Evolutionary conservation across 2,797 vertebrate species (phyloP).

Genomic region (Phrynocephalus guinanensis): DNA sequence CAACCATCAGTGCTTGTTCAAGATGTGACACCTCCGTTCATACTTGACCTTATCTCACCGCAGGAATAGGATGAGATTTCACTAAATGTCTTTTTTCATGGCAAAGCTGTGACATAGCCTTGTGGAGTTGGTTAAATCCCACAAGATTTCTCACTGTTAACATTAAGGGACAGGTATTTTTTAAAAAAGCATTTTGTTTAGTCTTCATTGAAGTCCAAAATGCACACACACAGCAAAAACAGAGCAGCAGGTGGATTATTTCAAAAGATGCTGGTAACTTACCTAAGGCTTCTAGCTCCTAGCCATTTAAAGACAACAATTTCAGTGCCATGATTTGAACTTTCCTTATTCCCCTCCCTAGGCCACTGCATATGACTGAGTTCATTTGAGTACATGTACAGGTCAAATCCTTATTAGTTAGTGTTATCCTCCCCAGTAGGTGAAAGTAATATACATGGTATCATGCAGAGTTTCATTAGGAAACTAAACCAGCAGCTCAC

Average conservation of each 20-base stretch:
- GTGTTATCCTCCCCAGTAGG: not conserved
- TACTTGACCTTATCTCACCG: not conserved
- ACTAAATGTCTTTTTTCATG: too few species aligned
- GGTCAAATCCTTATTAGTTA: not conserved
- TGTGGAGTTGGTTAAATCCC: too few species aligned
- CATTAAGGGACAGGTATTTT: too few species aligned
- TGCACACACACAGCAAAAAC: too few species aligned
- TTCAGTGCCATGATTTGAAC: not conserved
- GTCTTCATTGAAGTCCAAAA: too few species aligned
- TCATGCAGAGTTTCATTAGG: not conserved
- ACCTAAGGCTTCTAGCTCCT: too few species aligned
- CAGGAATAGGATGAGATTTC: too few species aligned
- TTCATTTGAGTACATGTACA: not conserved
- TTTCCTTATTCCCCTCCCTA: not conserved
- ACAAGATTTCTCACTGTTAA: too few species aligned
- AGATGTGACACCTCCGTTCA: not conserved
- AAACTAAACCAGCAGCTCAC: not conserved
- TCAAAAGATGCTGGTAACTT: too few species aligned
- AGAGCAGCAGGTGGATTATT: too few species aligned
- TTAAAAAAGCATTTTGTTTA: too few species aligned
- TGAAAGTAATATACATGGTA: not conserved
- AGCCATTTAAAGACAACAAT: not conserved
- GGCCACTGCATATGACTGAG: not conserved
- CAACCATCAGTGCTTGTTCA: not conserved
- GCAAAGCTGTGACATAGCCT: too few species aligned